A percentile compares a stretch with the other conserved stretches of the same genome.
Conservation (phyloP, 2,888 invertebrate species). For the Notodonta dromedarius region DNA sequence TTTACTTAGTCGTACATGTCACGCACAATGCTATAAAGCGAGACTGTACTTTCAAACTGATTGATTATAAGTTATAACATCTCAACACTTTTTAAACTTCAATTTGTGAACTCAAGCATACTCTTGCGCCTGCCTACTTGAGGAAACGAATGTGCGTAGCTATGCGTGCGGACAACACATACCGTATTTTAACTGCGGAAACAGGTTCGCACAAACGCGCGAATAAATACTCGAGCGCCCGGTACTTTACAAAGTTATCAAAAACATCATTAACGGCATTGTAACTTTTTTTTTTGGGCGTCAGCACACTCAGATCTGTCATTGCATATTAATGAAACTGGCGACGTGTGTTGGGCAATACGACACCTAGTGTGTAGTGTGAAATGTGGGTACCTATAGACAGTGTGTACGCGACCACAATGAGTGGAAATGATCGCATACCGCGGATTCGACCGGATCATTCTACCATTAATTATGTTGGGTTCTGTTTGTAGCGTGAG, state of each 20-base stretch:
- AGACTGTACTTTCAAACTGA: neutral
- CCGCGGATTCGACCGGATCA: conserved; percentile 76
- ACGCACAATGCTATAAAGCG: neutral
- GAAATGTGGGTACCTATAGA: conserved; percentile 49
- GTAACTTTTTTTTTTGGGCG: neutral
- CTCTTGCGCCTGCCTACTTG: neutral
- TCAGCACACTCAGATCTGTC: conserved; percentile 20
- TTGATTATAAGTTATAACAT: neutral
- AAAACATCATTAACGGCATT: neutral
- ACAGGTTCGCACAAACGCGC: neutral
- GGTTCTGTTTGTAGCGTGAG: conserved; percentile 46
- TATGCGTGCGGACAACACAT: neutral
- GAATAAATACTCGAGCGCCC: neutral
- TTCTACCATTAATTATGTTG: conserved; percentile 68
- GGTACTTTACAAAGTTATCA: neutral
- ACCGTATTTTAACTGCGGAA: neutral
- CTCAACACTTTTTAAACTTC: neutral
- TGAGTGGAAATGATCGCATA: conserved; percentile 71
- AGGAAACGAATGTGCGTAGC: too few species aligned
- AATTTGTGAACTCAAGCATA: neutral
- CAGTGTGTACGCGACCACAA: conserved; percentile 66
- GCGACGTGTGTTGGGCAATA: conserved; percentile 60
- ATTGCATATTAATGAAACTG: conserved; percentile 28
- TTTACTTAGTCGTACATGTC: neutral
- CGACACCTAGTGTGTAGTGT: conserved; percentile 62